Conservation (phyloP, 2,113 vertebrate species). For the Pholis gunnellus region DNA sequence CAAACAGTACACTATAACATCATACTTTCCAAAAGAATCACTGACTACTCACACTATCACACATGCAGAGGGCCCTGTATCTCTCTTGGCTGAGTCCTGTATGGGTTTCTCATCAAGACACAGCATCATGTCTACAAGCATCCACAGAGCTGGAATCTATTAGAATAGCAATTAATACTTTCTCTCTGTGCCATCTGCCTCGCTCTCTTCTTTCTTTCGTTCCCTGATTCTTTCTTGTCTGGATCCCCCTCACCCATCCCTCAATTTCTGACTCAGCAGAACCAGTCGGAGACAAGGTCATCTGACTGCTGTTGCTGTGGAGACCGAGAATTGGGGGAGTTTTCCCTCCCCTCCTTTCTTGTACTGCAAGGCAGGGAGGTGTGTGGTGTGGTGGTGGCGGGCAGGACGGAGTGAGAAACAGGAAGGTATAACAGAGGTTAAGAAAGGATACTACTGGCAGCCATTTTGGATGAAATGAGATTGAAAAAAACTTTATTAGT, state of each 20-base stretch:
- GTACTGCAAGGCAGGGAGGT: constrained; percentile 54
- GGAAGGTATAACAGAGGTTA: constrained; percentile 74
- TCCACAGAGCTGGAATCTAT: constrained; percentile 25
- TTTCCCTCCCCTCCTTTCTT: constrained; percentile 59
- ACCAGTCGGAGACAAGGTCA: constrained; percentile 82
- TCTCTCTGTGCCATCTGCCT: constrained; percentile 41
- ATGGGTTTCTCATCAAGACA: neutral
- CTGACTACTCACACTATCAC: neutral
- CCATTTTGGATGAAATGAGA: constrained; percentile 77
- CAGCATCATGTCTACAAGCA: constrained; percentile 24
- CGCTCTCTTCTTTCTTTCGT: neutral
- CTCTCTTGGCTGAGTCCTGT: neutral
- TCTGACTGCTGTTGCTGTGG: constrained; percentile 82
- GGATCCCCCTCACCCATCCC: constrained; percentile 57
- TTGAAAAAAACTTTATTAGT: constrained; percentile 76
- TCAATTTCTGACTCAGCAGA: constrained; percentile 85
- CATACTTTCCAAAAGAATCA: constrained; percentile 39
- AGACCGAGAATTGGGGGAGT: constrained; percentile 73
- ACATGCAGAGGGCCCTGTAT: neutral
- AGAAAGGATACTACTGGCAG: constrained; percentile 74
- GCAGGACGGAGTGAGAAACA: constrained; percentile 33
- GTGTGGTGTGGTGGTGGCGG: neutral
- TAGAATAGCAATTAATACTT: constrained; percentile 33
- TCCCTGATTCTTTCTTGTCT: constrained; percentile 34
- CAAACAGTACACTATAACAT: constrained; percentile 22